Evolutionary conservation across 2,888 invertebrate genomes (phyloP), one percentile per base, ranked within the genome.

Genomic region (Drosophila paramelanica): DNA sequence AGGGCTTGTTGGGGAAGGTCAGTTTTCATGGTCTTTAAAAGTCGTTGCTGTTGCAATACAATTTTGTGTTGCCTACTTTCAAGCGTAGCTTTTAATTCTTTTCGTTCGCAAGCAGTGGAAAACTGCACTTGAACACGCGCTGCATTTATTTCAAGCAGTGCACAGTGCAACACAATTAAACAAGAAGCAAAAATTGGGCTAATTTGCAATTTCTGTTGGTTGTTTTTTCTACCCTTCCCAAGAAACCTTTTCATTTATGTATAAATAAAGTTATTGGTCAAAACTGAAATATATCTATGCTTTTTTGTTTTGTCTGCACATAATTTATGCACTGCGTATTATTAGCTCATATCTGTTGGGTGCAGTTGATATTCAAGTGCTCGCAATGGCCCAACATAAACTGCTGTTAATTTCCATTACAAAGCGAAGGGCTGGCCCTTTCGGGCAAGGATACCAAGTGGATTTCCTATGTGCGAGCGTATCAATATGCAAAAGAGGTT

Each of bases 401-500:
- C 69, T 69, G 78, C 61, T 70, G 64, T 78, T 80, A 70, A 85
- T 82, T 82, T 85, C 76, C 76, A 73, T 78, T 69, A 76, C 67
- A 76, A 78, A 62, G 62, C 33, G 10, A 38, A 59, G 27, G 52
- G 25, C 31, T n/a, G 13, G 14, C n/a, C n/a, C n/a, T n/a, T 10
- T 5, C 7, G 33, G 41, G 23, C 3, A 36, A 43, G 49, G 55
- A 50, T 58, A 27, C 14, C 52, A 70, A 73, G 67, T 77, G 69
- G 67, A 76, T 78, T 69, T 82, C 53, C 41, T 38, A 61, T 66
- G 31, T 31, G 46, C 43, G 67, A 67, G 51, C 76, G 70, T 82
- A 86, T 82, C 86, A 86, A 86, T 82, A 82, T 82, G 82, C 82
- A 82, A 82, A 82, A 56, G 57, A 80, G 86, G 76, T 79, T 74